Evolutionary conservation across 2,113 vertebrate genomes (phyloP), one percentile per base, ranked within the genome.

Genomic region (Mystacornis crossleyi): DNA sequence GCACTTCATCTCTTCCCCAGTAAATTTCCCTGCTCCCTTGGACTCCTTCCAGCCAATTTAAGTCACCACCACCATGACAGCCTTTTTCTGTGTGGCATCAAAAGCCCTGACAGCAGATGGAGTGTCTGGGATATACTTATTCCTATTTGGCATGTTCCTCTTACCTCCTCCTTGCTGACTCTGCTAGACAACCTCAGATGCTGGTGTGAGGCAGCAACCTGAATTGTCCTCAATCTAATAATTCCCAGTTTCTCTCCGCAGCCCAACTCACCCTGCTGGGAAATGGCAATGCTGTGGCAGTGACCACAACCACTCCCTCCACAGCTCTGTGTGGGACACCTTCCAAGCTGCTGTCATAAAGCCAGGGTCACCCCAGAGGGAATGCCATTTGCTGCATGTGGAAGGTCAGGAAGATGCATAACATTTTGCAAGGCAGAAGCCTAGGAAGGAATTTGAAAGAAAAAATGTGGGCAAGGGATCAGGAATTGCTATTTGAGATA

Each of bases 401-500:
- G 23, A 83, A 86, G 23, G 42, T 45, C 65, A 67, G 73, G 53
- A 82, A 66, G 57, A 67, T 57, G 53, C n/a, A 29, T n/a, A 53
- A 61, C 7, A 15, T 34, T 90, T 67, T 60, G 26, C 53, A 55
- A 55, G 40, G 36, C 21, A 74, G 55, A 70, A 87, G 34, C 45
- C 48, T 54, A 65, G 74, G 79, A 88, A 93, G 51, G 87, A 80
- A 91, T 90, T 73, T 54, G 48, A 69, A 90, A 77, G 58, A 67
- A 53, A 89, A 74, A 79, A 85, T 88, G 77, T 55, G 70, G 77
- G 86, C 64, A 54, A 84, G 48, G 40, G 26, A 45, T 53, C 78
- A 80, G 38, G 58, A 91, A 73, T 90, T 50, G 64, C 45, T 53
- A 24, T 18, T 10, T 0, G 13, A 90, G 71, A 31, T 65, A 19